Evolutionary conservation across 2,888 invertebrate species (phyloP).

Genomic region (Tinea semifulvella): DNA sequence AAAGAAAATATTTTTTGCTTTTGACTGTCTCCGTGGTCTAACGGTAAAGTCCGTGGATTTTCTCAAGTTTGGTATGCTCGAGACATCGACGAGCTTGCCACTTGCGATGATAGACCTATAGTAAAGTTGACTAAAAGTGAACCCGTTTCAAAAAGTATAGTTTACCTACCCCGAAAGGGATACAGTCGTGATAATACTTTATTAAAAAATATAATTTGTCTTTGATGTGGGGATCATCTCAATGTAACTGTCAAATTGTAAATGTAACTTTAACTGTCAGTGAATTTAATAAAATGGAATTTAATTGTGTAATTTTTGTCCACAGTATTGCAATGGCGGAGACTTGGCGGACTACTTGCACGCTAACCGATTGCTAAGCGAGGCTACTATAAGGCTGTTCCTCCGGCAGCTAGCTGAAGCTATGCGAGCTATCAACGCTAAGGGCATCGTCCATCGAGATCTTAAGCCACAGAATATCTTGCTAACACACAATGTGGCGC

Average conservation of each 20-base stretch:
- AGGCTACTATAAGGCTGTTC: slow-evolving; percentile 96
- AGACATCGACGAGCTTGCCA: no score
- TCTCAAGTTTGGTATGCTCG: no score
- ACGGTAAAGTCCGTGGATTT: no score
- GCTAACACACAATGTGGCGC: slow-evolving; percentile 80
- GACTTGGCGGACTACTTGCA: slow-evolving; percentile 97
- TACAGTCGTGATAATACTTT: no score
- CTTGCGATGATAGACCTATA: no score
- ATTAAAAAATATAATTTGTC: no score
- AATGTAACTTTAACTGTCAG: slow-evolving; percentile 14
- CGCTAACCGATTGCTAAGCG: slow-evolving; percentile 93
- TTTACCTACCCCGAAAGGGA: no score
- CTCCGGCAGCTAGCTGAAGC: slow-evolving; percentile 96
- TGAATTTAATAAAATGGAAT: slow-evolving; percentile 11
- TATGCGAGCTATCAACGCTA: slow-evolving; percentile 95
- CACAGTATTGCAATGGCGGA: slow-evolving; percentile 97
- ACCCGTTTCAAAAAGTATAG: no score
- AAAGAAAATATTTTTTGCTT: no score
- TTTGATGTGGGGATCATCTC: no score
- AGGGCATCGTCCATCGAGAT: slow-evolving; percentile 98
- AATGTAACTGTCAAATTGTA: neutral
- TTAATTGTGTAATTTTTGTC: slow-evolving; percentile 29
- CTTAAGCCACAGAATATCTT: slow-evolving; percentile 99
- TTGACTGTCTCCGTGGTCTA: no score
- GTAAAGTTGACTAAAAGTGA: no score